Base-by-base conservation (phyloP, 2,113 vertebrate species). In the Takifugu flavidus region DNA sequence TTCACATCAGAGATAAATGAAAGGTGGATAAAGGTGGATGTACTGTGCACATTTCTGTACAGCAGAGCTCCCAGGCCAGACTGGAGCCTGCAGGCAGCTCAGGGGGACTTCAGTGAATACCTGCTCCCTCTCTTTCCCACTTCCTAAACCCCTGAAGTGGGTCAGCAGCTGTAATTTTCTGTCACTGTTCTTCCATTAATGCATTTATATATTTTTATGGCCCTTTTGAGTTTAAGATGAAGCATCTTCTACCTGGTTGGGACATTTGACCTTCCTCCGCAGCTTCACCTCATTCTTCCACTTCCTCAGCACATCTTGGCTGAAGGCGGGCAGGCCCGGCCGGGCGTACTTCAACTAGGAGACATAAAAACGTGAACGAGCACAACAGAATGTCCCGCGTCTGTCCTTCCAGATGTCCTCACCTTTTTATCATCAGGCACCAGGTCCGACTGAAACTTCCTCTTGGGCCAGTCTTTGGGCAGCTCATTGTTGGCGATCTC, bases 261-360 rank as follows among this genome's bases (percentile, higher is more conserved):
- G 96, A 77, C 96, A 98, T 47, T 92, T 92, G 66, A 98, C 92
- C 53, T 92, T 94, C 75, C 91, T 92, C 79, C 94, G 94, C 82
- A 94, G 92, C 87, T 98, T 98, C 74, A 98, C 92, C 77, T 98
- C 95, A 0, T 90, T 91, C 80, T 94, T 96, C 96, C 96, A 98
- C 72, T 96, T 96, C 85, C 92, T 91, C 57, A 98, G 89, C 5
- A 96, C 93, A 50, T 98, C 95, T 67, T 96, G 95, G 75, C 95
- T 97, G 78, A 98, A 96, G 0, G 94, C 91, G 0, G 96, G 96
- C 53, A 96, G 86, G 12, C 95, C 94, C 1, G 96, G 96, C 14
- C 95, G 92, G n/a, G 94, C 91, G 46, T 97, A 98, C 74, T 96
- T 97, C 69, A 98, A 75, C 96, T 98, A 56, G 4, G n/a, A 25